Evolutionary conservation across 2,888 invertebrate species (phyloP), one percentile per base, ranked within the genome.

Genomic region (Noctua pronuba): DNA sequence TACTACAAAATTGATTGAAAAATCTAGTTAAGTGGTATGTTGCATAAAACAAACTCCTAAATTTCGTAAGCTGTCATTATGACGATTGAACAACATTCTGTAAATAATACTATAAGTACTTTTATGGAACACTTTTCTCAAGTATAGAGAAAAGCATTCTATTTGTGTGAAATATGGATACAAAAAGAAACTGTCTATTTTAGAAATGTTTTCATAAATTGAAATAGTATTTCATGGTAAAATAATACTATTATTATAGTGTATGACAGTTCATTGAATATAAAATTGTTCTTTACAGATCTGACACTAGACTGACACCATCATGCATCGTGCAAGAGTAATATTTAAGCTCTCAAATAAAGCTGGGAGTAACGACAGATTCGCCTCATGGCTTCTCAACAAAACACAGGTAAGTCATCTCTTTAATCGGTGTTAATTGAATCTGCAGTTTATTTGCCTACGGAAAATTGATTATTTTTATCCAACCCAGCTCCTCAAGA

Each of bases 241-340:
- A 49, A 60, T 71, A 31, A 31, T 68, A 24, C 28, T 7, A 41
- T 38, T 35, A 24, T 24, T n/a, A 44, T 46, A 46, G 38, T 52
- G 38, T 3, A 7, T 52, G 16, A 24, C 16, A 69, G 13, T 76
- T 58, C 4, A 67, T 58, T 67, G n/a, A 35, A 44, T 41, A 28
- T 41, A 18, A 44, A 70, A 49, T 79, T 83, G 75, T 91, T 91
- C 83, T 92, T 88, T 82, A 10, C 92, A 95, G 95, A 93, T 88
- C 93, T 90, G 94, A 93, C 94, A 95, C 90, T 82, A 72, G 62
- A 82, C 81, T 86, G 73, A 81, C 86, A 83, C 79, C 89, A 92
- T 87, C 86, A 98, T 99, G 98, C 98, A 98, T 97, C 98, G 98
- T 94, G 98, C 98, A 95, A 97, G 97, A 95, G 97, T 98, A 93